Evolutionary conservation across 2,113 vertebrate genomes (phyloP).

Genomic region (Sterna hirundo): DNA sequence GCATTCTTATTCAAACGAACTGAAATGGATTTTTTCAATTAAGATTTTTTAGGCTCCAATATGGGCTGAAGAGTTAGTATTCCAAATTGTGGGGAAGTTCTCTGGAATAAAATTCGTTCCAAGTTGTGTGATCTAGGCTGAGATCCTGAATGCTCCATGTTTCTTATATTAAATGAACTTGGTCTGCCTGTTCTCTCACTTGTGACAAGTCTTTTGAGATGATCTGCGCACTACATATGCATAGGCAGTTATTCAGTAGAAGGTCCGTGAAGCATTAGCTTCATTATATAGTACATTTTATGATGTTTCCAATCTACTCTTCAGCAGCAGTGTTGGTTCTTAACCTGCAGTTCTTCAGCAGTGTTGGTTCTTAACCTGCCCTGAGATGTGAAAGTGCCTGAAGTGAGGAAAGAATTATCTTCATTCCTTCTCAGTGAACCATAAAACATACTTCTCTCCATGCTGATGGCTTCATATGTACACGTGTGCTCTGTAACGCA

Average conservation of each 20-base stretch:
- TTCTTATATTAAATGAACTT: not conserved
- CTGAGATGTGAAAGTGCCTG: not conserved
- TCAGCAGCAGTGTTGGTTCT: not conserved
- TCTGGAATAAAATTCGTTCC: not conserved
- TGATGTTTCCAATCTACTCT: not conserved
- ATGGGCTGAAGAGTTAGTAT: not conserved
- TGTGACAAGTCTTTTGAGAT: not conserved
- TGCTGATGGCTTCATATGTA: not conserved
- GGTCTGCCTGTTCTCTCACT: not conserved
- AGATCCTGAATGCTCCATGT: not conserved
- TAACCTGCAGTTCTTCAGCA: too few relatives aligned
- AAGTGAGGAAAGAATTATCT: not conserved
- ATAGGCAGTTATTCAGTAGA: not conserved
- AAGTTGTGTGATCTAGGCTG: not conserved
- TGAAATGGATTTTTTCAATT: slow-evolving; percentile 41
- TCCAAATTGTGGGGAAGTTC: not conserved
- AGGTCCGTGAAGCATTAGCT: not conserved
- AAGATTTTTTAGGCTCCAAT: not conserved
- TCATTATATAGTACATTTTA: not conserved
- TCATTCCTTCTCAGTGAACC: not conserved
- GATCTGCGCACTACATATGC: not conserved
- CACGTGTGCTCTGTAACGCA: not conserved
- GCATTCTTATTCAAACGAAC: slow-evolving; percentile 17
- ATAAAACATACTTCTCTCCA: not conserved
- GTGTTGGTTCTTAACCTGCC: not conserved